These are phyloP conservation scores for Watsonalla binaria DNA, from an alignment of 2,888 invertebrate species.

Conservation along the genomic window DNA sequence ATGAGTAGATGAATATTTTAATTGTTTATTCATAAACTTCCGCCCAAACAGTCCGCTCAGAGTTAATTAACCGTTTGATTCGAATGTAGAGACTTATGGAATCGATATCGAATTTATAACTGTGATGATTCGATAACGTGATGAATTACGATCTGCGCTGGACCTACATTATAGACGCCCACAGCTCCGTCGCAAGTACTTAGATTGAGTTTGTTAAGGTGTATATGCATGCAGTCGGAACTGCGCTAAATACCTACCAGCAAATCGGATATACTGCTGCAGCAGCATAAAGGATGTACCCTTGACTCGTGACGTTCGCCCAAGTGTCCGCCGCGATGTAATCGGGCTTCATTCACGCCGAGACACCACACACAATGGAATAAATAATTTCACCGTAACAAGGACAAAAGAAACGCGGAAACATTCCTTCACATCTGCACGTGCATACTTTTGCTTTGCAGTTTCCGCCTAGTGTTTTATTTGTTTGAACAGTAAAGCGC, in stretches of 20 bases:
- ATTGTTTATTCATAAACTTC: background rate
- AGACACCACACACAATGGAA: slow-evolving; percentile 34
- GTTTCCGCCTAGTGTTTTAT: slow-evolving; percentile 30
- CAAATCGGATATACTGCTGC: slow-evolving; percentile 27
- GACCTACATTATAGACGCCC: background rate
- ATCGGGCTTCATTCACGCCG: slow-evolving; percentile 35
- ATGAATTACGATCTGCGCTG: background rate
- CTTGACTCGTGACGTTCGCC: slow-evolving; percentile 32
- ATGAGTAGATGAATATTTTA: background rate
- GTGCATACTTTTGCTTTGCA: slow-evolving; percentile 41
- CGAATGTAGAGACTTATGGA: background rate
- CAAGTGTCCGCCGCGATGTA: slow-evolving; percentile 33
- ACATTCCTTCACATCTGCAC: slow-evolving; percentile 35
- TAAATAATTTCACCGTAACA: slow-evolving; percentile 39
- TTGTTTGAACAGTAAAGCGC: slow-evolving; percentile 34
- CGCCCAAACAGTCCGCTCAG: background rate
- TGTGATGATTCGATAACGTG: background rate
- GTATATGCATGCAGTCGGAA: slow-evolving; percentile 12
- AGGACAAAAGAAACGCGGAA: slow-evolving; percentile 48
- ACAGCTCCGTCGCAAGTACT: background rate
- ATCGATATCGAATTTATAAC: background rate
- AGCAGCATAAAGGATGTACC: slow-evolving; percentile 20
- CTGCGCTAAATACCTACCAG: slow-evolving; percentile 21
- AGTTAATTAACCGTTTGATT: background rate
- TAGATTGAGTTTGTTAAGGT: background rate